These are phyloP conservation scores for Lymantria dispar DNA, from an alignment of 2,888 invertebrate genomes.

Conservation along the genomic window DNA sequence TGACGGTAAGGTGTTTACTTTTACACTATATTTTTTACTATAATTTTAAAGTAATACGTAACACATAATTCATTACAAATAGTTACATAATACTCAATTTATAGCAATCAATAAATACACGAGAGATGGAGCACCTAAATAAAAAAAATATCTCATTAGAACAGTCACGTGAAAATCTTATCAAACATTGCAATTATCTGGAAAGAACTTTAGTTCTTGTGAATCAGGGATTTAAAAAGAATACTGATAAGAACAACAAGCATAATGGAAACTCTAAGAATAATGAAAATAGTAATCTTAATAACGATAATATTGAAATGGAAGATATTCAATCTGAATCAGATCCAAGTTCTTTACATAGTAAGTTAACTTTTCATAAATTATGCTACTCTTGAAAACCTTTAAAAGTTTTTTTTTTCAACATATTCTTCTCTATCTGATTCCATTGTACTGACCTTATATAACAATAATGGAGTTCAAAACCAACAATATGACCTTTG, in stretches of 20 bases:
- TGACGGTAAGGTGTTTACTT: conserved; percentile 43
- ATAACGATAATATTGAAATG: conserved; percentile 42
- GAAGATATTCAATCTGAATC: conserved; percentile 66
- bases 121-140: conserved; percentile 55
- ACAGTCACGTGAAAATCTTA: conserved; percentile 47
- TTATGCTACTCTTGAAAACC: too few species aligned
- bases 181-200: conserved; percentile 54
- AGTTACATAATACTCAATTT: conserved; percentile 11
- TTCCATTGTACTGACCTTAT: too few species aligned
- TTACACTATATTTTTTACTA: too few species aligned
- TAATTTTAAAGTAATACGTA: background rate
- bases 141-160: conserved; percentile 56
- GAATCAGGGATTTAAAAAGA: conserved; percentile 59
- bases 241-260: conserved; percentile 9
- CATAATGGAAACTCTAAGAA: conserved; percentile 9
- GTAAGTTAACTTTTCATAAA: conserved; percentile 34
- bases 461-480: too few species aligned
- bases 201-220: conserved; percentile 60
- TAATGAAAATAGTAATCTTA: conserved; percentile 11
- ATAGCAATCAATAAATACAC: conserved; percentile 53
- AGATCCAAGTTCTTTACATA: conserved; percentile 47
- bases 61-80: background rate
- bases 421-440: too few species aligned
- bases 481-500: too few species aligned
- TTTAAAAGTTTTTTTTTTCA: too few species aligned